Conservation (phyloP, 2,888 invertebrate species). For the Pollenia griseotomentosa region DNA sequence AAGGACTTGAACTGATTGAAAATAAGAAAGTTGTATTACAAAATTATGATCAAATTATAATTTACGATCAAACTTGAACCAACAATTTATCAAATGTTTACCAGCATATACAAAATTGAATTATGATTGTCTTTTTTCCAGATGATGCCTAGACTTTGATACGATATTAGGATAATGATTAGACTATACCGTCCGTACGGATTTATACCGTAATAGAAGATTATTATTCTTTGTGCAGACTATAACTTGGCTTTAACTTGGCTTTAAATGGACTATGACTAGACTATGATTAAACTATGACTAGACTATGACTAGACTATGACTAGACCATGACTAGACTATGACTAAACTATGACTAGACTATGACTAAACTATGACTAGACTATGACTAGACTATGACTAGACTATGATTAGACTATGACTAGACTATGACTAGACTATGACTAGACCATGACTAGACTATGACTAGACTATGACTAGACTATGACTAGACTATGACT, state of each 20-base stretch:
- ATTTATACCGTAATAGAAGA: too few relatives aligned
- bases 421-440: conserved; percentile 1
- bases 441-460: not conserved
- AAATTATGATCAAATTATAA: too few relatives aligned
- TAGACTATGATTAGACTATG: conserved; percentile 2
- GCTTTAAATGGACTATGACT: not conserved
- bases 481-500: not conserved
- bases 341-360: not conserved
- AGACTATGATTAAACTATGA: not conserved
- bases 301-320: not conserved
- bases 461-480: not conserved
- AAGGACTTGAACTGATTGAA: not conserved
- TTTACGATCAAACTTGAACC: too few relatives aligned
- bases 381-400: conserved; percentile 5
- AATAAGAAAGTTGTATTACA: too few relatives aligned
- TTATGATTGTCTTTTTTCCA: too few relatives aligned
- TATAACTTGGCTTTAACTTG: not conserved
- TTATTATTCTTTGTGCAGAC: too few relatives aligned
- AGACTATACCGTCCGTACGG: too few relatives aligned
- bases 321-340: not conserved
- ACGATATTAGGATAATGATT: too few relatives aligned
- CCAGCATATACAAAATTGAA: too few relatives aligned
- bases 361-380: not conserved
- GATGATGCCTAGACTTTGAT: not conserved
- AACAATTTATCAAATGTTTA: too few relatives aligned